Evolutionary conservation across 2,113 vertebrate species (phyloP).

Genomic region (Lepisosteus oculatus): DNA sequence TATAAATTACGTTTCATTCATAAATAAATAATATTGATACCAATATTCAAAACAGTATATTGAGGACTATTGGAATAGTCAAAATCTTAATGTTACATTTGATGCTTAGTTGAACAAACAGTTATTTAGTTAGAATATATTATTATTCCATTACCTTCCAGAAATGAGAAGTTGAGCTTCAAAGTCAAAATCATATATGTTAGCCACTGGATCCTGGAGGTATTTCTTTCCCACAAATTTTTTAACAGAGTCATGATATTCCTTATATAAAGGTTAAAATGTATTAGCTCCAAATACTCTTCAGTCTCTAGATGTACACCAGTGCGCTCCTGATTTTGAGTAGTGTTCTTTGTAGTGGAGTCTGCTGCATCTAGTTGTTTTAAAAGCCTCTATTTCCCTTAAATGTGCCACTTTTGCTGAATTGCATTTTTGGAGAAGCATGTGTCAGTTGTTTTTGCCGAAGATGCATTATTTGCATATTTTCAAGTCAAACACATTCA

Average conservation of each 20-base stretch:
- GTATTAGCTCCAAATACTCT: no score
- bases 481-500: neutral
- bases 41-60: no score
- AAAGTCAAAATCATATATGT: slow-evolving; percentile 48
- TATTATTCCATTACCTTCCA: slow-evolving; percentile 57
- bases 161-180: slow-evolving; percentile 48
- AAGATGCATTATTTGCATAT: slow-evolving; percentile 48
- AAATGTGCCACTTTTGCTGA: slow-evolving; percentile 63
- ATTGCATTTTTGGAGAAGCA: slow-evolving; percentile 59
- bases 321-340: no score
- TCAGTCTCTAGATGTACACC: no score
- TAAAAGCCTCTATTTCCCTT: neutral
- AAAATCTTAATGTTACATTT: neutral
- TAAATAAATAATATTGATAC: no score
- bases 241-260: neutral
- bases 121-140: neutral
- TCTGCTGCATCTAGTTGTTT: no score
- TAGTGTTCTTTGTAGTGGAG: no score
- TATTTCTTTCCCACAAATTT: slow-evolving; percentile 51
- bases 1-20: no score
- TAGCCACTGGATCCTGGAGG: slow-evolving; percentile 49
- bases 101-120: neutral
- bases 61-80: no score
- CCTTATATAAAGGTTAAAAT: no score
- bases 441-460: slow-evolving; percentile 46